These are phyloP conservation scores for Ranitomeya imitator DNA, from an alignment of 2,113 vertebrate genomes.

Conservation along the genomic window DNA sequence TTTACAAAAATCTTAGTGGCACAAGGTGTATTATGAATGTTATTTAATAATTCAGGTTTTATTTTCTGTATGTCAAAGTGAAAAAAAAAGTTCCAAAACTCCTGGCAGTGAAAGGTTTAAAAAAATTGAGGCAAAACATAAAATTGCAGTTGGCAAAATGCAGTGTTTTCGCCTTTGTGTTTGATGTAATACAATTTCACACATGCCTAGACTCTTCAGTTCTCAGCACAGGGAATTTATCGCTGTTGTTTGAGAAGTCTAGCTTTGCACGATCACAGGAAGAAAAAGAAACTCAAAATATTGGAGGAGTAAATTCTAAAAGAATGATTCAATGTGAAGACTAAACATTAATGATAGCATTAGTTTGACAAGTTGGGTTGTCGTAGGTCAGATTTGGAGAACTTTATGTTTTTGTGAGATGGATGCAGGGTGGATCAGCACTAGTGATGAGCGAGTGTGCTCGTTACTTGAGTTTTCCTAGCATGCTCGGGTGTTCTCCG, in stretches of 20 bases:
- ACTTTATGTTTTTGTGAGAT: neutral
- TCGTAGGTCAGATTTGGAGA: neutral
- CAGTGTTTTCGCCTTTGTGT: neutral
- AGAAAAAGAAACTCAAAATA: neutral
- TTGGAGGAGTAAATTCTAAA: neutral
- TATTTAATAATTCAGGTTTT: neutral
- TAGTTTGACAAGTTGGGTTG: neutral
- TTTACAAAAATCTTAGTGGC: no score
- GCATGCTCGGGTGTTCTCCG: no score
- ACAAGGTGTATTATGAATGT: neutral
- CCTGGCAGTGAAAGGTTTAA: neutral
- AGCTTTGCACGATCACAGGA: neutral
- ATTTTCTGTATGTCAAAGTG: neutral
- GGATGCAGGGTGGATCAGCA: no score
- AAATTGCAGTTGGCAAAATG: neutral
- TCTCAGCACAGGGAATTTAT: neutral
- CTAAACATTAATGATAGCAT: neutral
- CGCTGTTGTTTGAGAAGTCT: neutral
- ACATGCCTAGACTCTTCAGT: neutral
- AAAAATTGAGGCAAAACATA: neutral
- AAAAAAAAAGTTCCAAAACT: neutral
- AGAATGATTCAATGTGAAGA: neutral
- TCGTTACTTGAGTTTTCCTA: no score
- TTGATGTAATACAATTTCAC: conserved; percentile 6
- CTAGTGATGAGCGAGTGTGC: no score